Evolutionary conservation across 2,888 invertebrate species (phyloP), one percentile per base, ranked within the genome.

Genomic region (Athetis lepigone): DNA sequence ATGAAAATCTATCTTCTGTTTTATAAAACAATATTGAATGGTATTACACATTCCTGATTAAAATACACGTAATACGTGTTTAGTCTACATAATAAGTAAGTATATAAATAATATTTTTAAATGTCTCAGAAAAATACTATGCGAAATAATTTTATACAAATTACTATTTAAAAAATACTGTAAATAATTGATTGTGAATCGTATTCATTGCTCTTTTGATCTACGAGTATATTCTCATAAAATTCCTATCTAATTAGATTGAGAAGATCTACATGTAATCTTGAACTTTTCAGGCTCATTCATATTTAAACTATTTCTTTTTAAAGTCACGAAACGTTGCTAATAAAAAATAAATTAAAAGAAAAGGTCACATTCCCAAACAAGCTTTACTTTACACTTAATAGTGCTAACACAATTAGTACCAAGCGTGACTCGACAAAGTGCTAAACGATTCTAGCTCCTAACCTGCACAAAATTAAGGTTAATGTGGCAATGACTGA

Each of bases 401-500:
- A 27, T 39, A 39, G 70, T 52, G 40, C 42, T 64, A 67, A 63
- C 23, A 55, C 39, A 39, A 56, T 60, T 66, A 58, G 59, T 43
- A 11, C 8, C 21, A 45, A 42, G 19, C 19, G 13, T 50, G 54
- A 25, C 55, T 66, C 63, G 43, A 37, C 73, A 57, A 46, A 33
- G 29, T 58, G 57, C 54, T 64, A 73, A 73, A 52, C 63, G 74
- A 76, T 81, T 80, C 70, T 80, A 79, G 74, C 68, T 79, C 61
- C 76, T 67, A 61, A 74, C 76, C 80, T 73, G 79, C 70, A 81
- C 52, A 49, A 70, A 70, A 88, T 85, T 76, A 83, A 72, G 89
- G 90, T 65, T 88, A 90, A 82, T 75, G 80, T 79, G 84, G 81
- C 82, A 80, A 85, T 87, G 77, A 84, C 78, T 75, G 74, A 73